phyloP scores from a whole-genome alignment of 2,888 invertebrate genomes.

The Pyrrhosoma nymphula region DNA sequence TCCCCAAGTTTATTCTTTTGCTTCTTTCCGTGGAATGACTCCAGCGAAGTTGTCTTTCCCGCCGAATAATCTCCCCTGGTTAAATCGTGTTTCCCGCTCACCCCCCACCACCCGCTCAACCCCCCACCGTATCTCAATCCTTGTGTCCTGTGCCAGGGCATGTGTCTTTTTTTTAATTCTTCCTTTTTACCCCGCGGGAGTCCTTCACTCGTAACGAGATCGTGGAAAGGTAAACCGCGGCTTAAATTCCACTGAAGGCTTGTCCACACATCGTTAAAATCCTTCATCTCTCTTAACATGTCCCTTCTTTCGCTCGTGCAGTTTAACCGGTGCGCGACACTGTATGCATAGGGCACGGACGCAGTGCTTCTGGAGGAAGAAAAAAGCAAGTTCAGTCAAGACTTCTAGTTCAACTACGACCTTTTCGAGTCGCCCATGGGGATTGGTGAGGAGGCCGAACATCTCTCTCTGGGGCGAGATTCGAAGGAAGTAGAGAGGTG shows the following conservation, averaged over 20 bases:
- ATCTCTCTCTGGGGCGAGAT: background rate
- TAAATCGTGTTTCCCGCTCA: conserved; percentile 21
- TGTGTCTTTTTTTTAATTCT: background rate
- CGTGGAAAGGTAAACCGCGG: background rate
- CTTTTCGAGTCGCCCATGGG: background rate
- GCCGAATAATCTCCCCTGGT: background rate
- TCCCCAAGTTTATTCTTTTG: background rate
- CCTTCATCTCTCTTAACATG: background rate
- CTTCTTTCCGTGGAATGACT: background rate
- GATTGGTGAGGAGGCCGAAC: background rate
- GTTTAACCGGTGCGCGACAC: background rate
- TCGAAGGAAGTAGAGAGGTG: background rate
- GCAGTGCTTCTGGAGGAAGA: background rate
- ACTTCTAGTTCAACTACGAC: background rate
- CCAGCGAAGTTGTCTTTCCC: background rate
- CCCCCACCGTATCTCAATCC: background rate
- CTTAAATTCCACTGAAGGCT: conserved; percentile 1
- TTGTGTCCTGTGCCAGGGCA: background rate
- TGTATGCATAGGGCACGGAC: background rate
- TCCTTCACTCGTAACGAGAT: background rate
- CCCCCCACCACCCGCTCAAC: too few species aligned
- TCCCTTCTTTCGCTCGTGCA: background rate
- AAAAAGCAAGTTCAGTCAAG: background rate
- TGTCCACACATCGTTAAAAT: conserved; percentile 32
- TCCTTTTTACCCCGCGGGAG: background rate